Percentiles rank a stretch among this genome's conserved stretches.
phyloP scores from a whole-genome alignment of 2,888 invertebrate genomes.

The Troilus luridus region DNA sequence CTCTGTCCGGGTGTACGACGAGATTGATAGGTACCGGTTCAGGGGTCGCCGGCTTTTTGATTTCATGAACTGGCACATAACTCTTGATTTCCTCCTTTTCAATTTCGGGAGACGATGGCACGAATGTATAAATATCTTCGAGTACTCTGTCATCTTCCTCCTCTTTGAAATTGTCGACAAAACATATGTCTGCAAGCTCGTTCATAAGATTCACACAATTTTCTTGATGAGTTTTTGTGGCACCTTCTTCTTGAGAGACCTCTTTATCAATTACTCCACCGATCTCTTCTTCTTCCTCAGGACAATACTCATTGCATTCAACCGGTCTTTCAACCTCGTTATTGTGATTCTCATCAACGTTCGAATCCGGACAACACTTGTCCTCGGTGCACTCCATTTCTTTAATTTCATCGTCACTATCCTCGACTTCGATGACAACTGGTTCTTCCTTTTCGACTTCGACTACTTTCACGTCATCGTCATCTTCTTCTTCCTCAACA shows the following conservation, averaged over 20 bases:
- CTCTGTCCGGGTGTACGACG: conserved; percentile 64
- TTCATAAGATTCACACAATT: conserved; percentile 58
- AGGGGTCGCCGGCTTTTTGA: conserved; percentile 47
- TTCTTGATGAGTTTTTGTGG: conserved; percentile 45
- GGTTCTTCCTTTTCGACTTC: conserved; percentile 37
- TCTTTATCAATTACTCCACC: conserved; percentile 56
- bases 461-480: conserved; percentile 44
- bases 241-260: neutral
- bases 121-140: conserved; percentile 64
- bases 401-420: conserved; percentile 38
- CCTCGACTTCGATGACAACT: conserved; percentile 48
- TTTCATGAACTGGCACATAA: conserved; percentile 48
- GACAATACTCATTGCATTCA: conserved; percentile 30
- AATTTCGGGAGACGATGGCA: conserved; percentile 61
- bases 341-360: conserved; percentile 64
- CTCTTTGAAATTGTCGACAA: conserved; percentile 58
- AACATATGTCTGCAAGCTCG: conserved; percentile 55
- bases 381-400: conserved; percentile 51
- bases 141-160: conserved; percentile 60
- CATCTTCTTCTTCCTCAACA: conserved; percentile 59
- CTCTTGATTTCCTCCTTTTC: conserved; percentile 60
- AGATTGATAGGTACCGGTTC: conserved; percentile 60
- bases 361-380: conserved; percentile 58
- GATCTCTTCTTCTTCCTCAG: conserved; percentile 63
- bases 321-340: conserved; percentile 60